phyloP scores from a whole-genome alignment of 2,888 invertebrate genomes.

The Lochmaea crataegi region DNA sequence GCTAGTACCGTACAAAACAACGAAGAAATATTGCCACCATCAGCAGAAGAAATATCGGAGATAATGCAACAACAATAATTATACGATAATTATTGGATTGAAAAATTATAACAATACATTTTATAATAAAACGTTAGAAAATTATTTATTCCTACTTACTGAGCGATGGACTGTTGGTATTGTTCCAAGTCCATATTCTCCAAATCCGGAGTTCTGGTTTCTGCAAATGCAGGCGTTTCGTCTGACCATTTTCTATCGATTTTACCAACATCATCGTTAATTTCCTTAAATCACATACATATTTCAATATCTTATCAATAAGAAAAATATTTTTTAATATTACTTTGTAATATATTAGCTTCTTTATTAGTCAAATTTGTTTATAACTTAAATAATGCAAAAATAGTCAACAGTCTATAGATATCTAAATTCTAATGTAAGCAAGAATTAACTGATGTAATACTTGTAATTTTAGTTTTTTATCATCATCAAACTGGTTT shows the following conservation, averaged over 20 bases:
- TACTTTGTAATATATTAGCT: background rate
- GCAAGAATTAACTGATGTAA: background rate
- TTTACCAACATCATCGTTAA: constrained; percentile 69
- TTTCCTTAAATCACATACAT: constrained; percentile 65
- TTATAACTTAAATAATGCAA: background rate
- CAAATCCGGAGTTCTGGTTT: constrained; percentile 79
- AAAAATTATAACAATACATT: too few species aligned
- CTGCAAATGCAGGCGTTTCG: constrained; percentile 70
- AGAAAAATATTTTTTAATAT: background rate
- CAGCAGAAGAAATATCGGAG: too few species aligned
- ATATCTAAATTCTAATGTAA: constrained; percentile 1
- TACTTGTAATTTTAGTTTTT: background rate
- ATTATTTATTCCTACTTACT: constrained; percentile 69
- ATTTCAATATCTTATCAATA: background rate
- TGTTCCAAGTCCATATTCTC: constrained; percentile 82
- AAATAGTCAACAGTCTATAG: background rate
- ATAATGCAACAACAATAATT: too few species aligned
- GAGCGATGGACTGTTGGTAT: constrained; percentile 76
- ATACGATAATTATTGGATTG: background rate
- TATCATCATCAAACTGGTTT: background rate
- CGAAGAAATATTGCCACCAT: too few species aligned
- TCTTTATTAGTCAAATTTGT: background rate
- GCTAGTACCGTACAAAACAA: too few species aligned
- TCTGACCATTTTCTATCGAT: constrained; percentile 77
- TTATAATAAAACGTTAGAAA: background rate